Base-by-base conservation (phyloP, 2,797 vertebrate species). In the Sardinella longiceps region DNA sequence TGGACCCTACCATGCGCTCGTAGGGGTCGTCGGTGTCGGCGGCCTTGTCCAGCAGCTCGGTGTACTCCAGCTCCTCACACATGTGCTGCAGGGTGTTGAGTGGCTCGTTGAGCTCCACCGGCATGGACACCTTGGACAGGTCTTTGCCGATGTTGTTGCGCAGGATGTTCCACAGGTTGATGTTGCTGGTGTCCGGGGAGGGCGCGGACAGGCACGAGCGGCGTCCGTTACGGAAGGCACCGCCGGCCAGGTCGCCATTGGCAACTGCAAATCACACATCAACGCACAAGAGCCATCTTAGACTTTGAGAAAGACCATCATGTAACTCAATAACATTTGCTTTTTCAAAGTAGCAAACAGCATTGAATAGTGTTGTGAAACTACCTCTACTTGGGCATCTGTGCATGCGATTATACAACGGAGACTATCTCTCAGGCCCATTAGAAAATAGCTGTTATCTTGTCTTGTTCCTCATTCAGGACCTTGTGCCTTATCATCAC, bases 141-240 rank as follows among this genome's bases (percentile, higher is more conserved):
- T 99, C 98, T 91, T 99, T 99, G 81, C 98, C 98, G 28, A 99
- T 99, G 94, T 99, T 99, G 94, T 99, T 99, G 85, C 98, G 97
- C 92, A 99, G 92, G 94, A 99, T 99, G 95, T 99, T 99, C 98
- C 98, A 99, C 88, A 99, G 94, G 94, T 99, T 99, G 92, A 99
- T 98, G 93, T 98, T 99, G 95, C 97, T 98, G 91, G 95, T 97
- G 92, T 99, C 98, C 0, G 98, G 98, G 83, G 97, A 98, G 2
- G 98, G 97, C 51, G 97, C 96, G 10, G 97, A 95, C 87, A 99
- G 96, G 92, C 96, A 97, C 15, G 92, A 96, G 48, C 98, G 97
- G 25, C 98, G 96, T 39, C 98, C 98, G 0, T 99, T 99, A 84
- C 97, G 96, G 92, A 99, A 99, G 63, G 96, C 96, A 0, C 98